Percentiles rank a stretch among this genome's conserved stretches.
Conservation (phyloP, 37 sponge, comb jelly and placozoan species). For the Aplysina aerophoba region DNA sequence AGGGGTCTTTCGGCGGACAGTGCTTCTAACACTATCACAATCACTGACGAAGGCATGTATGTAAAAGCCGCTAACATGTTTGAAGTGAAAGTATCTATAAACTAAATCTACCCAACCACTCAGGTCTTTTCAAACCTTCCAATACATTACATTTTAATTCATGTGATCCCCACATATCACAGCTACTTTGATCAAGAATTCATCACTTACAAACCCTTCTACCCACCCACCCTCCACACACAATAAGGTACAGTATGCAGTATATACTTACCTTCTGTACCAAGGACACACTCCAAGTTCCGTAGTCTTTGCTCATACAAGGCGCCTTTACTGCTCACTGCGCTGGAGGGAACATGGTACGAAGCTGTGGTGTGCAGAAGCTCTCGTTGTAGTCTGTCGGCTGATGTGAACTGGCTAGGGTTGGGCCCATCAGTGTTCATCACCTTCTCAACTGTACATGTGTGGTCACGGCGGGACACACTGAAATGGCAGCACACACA, state of each 20-base stretch:
- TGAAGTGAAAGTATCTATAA: too few species aligned
- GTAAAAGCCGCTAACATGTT: too few species aligned
- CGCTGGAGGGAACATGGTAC: neutral
- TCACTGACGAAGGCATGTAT: too few species aligned
- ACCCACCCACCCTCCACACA: neutral
- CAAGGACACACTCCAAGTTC: neutral
- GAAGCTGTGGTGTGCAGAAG: neutral
- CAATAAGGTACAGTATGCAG: neutral
- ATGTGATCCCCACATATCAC: too few species aligned
- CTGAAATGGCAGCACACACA: too few species aligned
- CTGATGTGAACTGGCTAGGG: neutral
- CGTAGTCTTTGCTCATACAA: neutral
- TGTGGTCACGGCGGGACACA: too few species aligned
- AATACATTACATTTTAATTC: too few species aligned
- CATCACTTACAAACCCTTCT: conserved; percentile 2
- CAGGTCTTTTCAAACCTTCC: too few species aligned
- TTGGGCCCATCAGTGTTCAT: conserved; percentile 1
- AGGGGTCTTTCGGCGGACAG: too few species aligned
- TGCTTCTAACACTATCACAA: too few species aligned
- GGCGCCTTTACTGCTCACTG: neutral
- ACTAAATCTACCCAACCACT: too few species aligned
- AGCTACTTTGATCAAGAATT: neutral
- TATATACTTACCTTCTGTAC: too few species aligned
- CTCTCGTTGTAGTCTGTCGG: neutral
- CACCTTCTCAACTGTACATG: conserved; percentile 3